phyloP scores from a whole-genome alignment of 2,888 invertebrate species.

The Nemapogon koenigi region DNA sequence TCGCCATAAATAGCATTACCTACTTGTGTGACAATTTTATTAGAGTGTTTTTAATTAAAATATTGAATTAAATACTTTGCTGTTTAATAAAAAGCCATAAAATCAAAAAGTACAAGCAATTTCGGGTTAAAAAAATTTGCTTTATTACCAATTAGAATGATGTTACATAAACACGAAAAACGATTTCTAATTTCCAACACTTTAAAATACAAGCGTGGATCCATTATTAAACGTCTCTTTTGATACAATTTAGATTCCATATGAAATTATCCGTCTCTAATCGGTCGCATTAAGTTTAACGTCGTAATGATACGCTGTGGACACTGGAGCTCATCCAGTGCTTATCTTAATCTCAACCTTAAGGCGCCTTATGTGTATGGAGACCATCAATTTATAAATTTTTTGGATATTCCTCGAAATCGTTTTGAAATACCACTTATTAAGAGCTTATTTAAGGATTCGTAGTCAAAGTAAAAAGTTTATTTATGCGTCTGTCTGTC shows the following conservation, averaged over 20 bases:
- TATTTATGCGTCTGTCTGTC: too few relatives aligned
- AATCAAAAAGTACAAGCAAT: too few relatives aligned
- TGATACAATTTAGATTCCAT: conserved; percentile 54
- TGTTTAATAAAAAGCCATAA: too few relatives aligned
- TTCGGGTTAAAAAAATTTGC: not conserved
- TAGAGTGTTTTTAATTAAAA: too few relatives aligned
- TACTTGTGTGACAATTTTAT: too few relatives aligned
- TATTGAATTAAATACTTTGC: too few relatives aligned
- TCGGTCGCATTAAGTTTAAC: conserved; percentile 37
- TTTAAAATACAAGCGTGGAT: conserved; percentile 3
- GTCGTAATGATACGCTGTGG: conserved; percentile 50
- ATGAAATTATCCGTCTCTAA: conserved; percentile 31
- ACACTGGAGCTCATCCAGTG: conserved; percentile 23
- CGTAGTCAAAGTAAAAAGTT: too few relatives aligned
- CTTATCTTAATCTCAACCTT: conserved; percentile 54
- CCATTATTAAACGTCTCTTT: conserved; percentile 18
- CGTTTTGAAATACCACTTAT: too few relatives aligned
- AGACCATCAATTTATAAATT: not conserved
- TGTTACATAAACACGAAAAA: not conserved
- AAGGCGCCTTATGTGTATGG: conserved; percentile 32
- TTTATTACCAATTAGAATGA: not conserved
- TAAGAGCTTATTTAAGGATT: too few relatives aligned
- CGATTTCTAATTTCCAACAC: not conserved
- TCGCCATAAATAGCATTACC: too few relatives aligned
- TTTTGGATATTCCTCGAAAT: conserved; percentile 19